Percentiles rank a stretch among this genome's conserved stretches.
These are phyloP conservation scores for Scaeva pyrastri DNA, from an alignment of 2,888 invertebrate species.

Conservation along the genomic window DNA sequence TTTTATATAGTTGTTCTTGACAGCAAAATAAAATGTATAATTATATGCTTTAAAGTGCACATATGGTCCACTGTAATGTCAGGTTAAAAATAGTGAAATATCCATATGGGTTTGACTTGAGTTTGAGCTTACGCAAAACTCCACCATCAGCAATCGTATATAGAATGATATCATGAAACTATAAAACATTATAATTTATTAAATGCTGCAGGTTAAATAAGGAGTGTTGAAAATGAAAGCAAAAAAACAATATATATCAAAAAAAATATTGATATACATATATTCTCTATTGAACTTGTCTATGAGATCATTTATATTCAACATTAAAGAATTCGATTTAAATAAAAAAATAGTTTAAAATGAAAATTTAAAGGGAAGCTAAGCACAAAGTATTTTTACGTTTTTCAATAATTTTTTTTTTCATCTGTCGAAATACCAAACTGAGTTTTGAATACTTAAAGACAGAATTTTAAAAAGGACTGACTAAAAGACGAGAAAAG, in stretches of 20 bases:
- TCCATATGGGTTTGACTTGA: constrained; percentile 8
- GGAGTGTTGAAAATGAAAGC: constrained; percentile 1
- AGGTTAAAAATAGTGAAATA: neutral
- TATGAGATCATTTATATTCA: too few relatives aligned
- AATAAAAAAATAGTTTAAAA: too few relatives aligned
- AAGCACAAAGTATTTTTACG: too few relatives aligned
- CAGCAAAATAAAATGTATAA: neutral
- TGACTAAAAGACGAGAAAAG: too few relatives aligned
- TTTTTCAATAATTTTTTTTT: too few relatives aligned
- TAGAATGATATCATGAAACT: constrained; percentile 1
- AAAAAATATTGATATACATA: too few relatives aligned
- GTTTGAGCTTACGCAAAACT: neutral
- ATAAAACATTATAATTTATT: neutral
- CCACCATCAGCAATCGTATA: neutral
- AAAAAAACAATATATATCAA: neutral
- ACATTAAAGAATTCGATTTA: too few relatives aligned
- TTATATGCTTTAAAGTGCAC: neutral
- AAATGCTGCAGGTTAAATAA: constrained; percentile 1
- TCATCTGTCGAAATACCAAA: too few relatives aligned
- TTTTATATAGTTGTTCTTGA: neutral
- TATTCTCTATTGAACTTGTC: too few relatives aligned
- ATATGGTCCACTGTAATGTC: neutral
- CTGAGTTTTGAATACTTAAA: too few relatives aligned
- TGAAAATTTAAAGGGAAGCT: too few relatives aligned
- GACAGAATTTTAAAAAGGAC: too few relatives aligned